Conservation (phyloP, 2,888 invertebrate species). For the Spilosoma lubricipeda region DNA sequence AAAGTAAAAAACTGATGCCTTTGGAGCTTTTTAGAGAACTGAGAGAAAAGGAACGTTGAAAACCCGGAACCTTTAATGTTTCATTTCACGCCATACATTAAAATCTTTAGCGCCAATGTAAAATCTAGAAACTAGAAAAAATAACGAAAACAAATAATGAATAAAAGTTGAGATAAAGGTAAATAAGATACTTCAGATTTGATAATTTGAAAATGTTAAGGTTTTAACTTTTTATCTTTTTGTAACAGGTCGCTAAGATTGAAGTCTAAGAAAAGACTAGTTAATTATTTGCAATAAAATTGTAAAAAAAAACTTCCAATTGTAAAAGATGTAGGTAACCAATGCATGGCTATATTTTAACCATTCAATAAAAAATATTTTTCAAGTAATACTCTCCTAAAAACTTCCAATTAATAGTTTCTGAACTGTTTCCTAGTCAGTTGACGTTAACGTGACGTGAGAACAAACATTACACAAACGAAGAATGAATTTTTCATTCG, state of each 20-base stretch:
- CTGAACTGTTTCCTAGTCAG: slow-evolving; percentile 11
- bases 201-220: background rate
- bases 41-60: slow-evolving; percentile 27
- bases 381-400: no score
- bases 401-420: background rate
- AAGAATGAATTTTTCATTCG: slow-evolving; percentile 43
- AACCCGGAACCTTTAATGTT: slow-evolving; percentile 37
- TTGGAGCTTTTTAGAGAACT: background rate
- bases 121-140: background rate
- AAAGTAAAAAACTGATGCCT: background rate
- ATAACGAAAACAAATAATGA: background rate
- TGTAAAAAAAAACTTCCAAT: no score
- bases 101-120: background rate
- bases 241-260: no score
- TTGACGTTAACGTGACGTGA: slow-evolving; percentile 32
- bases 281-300: no score
- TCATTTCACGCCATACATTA: slow-evolving; percentile 17
- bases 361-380: no score
- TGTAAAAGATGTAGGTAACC: no score
- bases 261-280: no score
- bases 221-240: background rate
- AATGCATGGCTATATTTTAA: no score
- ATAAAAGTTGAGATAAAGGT: background rate
- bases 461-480: slow-evolving; percentile 29
- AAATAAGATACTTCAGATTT: background rate